Conservation (phyloP, 2,797 vertebrate species). For the Pangasius mekongensis region DNA sequence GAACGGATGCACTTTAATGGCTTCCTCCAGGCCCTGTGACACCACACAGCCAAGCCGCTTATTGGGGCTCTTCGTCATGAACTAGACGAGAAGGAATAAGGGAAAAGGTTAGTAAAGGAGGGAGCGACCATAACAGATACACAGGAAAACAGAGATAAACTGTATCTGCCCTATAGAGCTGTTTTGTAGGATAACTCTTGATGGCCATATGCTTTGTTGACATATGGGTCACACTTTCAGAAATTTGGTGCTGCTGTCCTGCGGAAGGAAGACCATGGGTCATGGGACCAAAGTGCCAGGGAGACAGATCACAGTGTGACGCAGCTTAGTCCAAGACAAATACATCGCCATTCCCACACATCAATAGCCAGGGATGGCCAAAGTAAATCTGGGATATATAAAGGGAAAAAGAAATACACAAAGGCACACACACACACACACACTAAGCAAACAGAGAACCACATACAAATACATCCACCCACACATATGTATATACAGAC, state of each 20-base stretch:
- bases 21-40: conserved; percentile 88
- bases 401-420: conserved; percentile 66
- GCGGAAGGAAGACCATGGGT: conserved; percentile 46
- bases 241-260: conserved; percentile 16
- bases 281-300: conserved; percentile 57
- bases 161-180: not conserved
- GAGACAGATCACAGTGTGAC: conserved; percentile 64
- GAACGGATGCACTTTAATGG: conserved; percentile 91
- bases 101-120: conserved; percentile 15
- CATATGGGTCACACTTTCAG: conserved; percentile 5
- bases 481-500: conserved; percentile 30
- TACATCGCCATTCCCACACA: conserved; percentile 73
- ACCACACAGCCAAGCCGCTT: conserved; percentile 92
- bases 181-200: not conserved
- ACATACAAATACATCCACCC: conserved; percentile 34
- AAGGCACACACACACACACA: conserved; percentile 54
- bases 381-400: conserved; percentile 72
- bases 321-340: conserved; percentile 70
- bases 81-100: conserved; percentile 72
- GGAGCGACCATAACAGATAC: not conserved
- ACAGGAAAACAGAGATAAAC: not conserved
- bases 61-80: conserved; percentile 96
- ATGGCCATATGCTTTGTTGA: not conserved
- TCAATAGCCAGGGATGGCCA: conserved; percentile 60
- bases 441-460: conserved; percentile 22